Evolutionary conservation across 2,888 invertebrate genomes (phyloP), one percentile per base, ranked within the genome.

Genomic region (Melanchra persicariae): DNA sequence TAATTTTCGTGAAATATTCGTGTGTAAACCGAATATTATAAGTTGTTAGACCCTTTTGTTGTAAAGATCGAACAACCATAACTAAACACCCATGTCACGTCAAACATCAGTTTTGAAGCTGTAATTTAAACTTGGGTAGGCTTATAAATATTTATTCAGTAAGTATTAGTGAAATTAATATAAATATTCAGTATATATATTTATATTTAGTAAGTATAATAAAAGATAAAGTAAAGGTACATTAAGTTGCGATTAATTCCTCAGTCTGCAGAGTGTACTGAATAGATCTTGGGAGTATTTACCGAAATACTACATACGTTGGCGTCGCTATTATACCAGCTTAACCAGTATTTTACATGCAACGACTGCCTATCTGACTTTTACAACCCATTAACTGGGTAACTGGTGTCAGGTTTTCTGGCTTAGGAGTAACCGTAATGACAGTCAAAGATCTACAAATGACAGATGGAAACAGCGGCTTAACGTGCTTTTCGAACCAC

Each of bases 1-100:
- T 40, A 15, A 40, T 17, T 40, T 65, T 51, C 37, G 49, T 54
- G n/a, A 45, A 79, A 79, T 70, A 79, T 61, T 70, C 15, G 10
- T 15, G 7, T 51, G 64, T 65, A 65, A 47, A 19, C 30, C n/a
- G 43, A 54, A 45, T 51, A 52, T 49, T 45, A 54, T n/a, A 51
- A 43, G 24, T 37, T 51, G 19, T 40, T 17, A 47, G 12, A 55
- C 45, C 12, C 5, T 45, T 51, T 63, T 60, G 26, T 30, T 22
- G 43, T 47, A 26, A 55, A 63, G 8, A 59, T 65, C 26, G 19
- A 61, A 64, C 4, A 19, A n/a, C 19, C 51, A 26, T 51, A n/a
- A 51, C 51, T 62, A 49, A 64, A 65, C 30, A 57, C 45, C 61
- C 61, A 77, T 22, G 57, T 62, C 37, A 65, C 17, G 24, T 65